A percentile compares a stretch with the other conserved stretches of the same genome.
Conservation (phyloP, 2,797 vertebrate species). For the Chaetodon trifasciatus region DNA sequence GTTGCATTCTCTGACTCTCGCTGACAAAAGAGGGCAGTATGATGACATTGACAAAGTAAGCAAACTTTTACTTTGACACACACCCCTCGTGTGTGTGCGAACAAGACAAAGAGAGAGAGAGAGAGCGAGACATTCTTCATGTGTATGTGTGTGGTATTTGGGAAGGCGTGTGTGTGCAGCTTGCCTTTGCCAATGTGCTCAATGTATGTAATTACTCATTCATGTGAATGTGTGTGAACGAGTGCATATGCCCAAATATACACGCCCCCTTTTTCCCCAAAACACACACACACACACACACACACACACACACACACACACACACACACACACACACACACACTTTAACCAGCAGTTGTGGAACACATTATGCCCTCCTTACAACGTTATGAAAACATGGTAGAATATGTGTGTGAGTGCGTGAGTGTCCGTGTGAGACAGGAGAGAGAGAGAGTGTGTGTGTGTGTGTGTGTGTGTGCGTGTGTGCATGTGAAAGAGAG, state of each 20-base stretch:
- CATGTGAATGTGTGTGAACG: constrained; percentile 58
- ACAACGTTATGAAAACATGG: constrained; percentile 39
- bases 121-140: constrained; percentile 7
- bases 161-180: constrained; percentile 12
- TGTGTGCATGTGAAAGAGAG: not conserved
- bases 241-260: constrained; percentile 37
- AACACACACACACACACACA: constrained; percentile 12
- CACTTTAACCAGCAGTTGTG: constrained; percentile 30
- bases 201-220: constrained; percentile 53
- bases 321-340: constrained; percentile 14
- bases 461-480: not conserved
- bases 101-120: constrained; percentile 12
- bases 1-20: constrained; percentile 67
- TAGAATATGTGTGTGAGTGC: not conserved
- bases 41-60: constrained; percentile 85
- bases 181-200: constrained; percentile 45
- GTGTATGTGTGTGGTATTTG: constrained; percentile 45
- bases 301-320: constrained; percentile 14
- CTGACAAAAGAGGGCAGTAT: constrained; percentile 90
- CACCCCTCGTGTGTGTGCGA: constrained; percentile 23
- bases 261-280: not conserved
- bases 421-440: not conserved
- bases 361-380: constrained; percentile 43
- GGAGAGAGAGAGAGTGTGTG: not conserved
- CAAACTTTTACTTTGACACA: constrained; percentile 78